Evolutionary conservation across 1,140 invertebrate species (phyloP), one percentile per base, ranked within the genome.

Genomic region (Eriocheir sinensis): DNA sequence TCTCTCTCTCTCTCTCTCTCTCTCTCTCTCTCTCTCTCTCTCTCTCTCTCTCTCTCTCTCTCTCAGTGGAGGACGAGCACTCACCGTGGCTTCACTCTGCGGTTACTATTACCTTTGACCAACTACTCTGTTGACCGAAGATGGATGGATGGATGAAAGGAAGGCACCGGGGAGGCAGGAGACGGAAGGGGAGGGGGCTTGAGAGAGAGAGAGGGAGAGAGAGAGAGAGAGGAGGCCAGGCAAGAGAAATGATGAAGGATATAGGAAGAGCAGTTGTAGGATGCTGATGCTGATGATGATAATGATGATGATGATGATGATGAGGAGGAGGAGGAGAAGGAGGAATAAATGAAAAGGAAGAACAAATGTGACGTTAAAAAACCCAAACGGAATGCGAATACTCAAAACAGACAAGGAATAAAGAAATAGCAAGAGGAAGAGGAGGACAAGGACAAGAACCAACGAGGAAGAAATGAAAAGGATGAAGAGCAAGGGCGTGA

Each of bases 1-100:
- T 72, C 60, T 72, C 60, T 72, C 60, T 53, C 48, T 53, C 27
- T 72, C 60, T 72, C 60, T 72, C 60, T 72, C 60, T 72, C 60
- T 72, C 60, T 72, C 60, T 72, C 9, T 72, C 60, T 72, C 9
- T 72, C 60, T 72, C 9, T 72, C 60, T 72, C 9, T 72, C 60
- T 72, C 60, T 72, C 60, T 72, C 60, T 72, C 60, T n/a, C n/a
- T n/a, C n/a, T n/a, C n/a, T n/a, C n/a, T n/a, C n/a, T n/a, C n/a
- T n/a, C n/a, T 53, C 12, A 53, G 48, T 53, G 48, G 48, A 9
- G 21, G 2, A 53, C 48, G 60, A 72, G 60, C 60, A 72, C 60
- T 72, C 60, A n/a, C 60, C 60, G 8, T 72, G 60, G 60, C 0
- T n/a, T 72, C 60, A 72, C 60, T 72, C 60, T n/a, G 60, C n/a